Evolutionary conservation across 2,888 invertebrate genomes (phyloP).

Genomic region (Ctenicera cuprea): DNA sequence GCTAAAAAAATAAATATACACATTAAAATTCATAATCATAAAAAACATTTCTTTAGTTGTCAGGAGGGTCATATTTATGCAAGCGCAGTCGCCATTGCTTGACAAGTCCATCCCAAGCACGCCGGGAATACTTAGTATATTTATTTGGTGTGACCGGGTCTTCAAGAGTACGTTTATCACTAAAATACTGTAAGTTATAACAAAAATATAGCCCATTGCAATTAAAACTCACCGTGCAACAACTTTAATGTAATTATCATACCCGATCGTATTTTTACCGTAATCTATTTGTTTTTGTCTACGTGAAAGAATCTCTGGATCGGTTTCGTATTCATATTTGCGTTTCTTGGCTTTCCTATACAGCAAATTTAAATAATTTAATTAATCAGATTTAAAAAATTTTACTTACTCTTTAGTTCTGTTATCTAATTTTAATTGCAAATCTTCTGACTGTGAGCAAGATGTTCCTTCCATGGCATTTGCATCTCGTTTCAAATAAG

Average conservation of each 20-base stretch:
- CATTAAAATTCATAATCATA: too few species aligned
- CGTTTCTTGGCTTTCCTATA: neutral
- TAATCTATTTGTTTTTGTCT: slow-evolving; percentile 96
- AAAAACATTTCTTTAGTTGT: slow-evolving; percentile 8
- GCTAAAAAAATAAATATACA: too few species aligned
- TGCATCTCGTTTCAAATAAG: slow-evolving; percentile 30
- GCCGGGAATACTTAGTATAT: slow-evolving; percentile 88
- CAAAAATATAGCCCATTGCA: neutral
- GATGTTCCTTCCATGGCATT: neutral
- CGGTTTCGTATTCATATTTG: slow-evolving; percentile 78
- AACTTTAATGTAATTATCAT: slow-evolving; percentile 82
- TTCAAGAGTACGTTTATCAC: slow-evolving; percentile 78
- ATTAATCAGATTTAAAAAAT: neutral
- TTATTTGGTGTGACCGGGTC: slow-evolving; percentile 96
- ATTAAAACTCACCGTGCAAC: slow-evolving; percentile 80
- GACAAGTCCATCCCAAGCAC: slow-evolving; percentile 94
- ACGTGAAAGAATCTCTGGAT: slow-evolving; percentile 81
- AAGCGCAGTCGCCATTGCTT: slow-evolving; percentile 90
- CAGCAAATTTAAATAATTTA: neutral
- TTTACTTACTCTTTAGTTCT: slow-evolving; percentile 5
- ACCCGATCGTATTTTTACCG: slow-evolving; percentile 94
- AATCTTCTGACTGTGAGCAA: neutral
- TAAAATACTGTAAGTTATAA: slow-evolving; percentile 66
- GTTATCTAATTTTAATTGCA: neutral
- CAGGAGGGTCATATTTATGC: slow-evolving; percentile 84